A percentile compares a stretch with the other conserved stretches of the same genome.
Evolutionary conservation across 64 coral and sea anemone genomes (phyloP).

Genomic region (Astreopora myriophthalma): DNA sequence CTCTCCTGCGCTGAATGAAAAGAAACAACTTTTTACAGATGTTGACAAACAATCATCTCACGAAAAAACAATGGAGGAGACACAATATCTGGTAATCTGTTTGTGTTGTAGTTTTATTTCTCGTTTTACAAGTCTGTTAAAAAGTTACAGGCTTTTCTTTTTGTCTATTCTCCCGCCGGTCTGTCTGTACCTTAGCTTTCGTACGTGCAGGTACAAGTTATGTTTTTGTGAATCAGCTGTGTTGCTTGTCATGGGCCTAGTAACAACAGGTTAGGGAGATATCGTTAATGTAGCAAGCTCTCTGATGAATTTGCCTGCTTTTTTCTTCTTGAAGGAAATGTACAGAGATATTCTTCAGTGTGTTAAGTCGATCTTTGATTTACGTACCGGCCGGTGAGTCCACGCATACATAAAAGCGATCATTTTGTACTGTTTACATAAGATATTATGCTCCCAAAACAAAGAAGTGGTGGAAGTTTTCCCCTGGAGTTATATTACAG

Average conservation of each 20-base stretch:
- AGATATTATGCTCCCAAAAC: neutral
- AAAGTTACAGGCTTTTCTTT: neutral
- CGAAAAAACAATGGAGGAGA: neutral
- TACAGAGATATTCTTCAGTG: constrained; percentile 34
- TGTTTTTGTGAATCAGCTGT: constrained; percentile 21
- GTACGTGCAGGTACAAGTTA: neutral
- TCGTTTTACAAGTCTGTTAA: neutral
- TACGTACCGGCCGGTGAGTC: neutral
- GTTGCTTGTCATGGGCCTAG: neutral
- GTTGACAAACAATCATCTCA: neutral
- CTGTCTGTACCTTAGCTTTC: neutral
- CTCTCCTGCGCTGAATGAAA: neutral
- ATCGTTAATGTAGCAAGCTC: neutral
- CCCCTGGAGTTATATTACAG: no score
- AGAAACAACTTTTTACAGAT: neutral
- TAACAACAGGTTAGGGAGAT: neutral
- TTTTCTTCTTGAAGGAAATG: neutral
- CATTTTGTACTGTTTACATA: no score
- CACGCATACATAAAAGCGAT: neutral
- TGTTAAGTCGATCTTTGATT: constrained; percentile 50
- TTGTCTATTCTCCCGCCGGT: neutral
- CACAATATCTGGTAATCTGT: neutral
- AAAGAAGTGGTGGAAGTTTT: neutral
- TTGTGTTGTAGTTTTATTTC: neutral
- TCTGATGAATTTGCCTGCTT: neutral